Conservation (phyloP, 2,888 invertebrate species). For the Salpingus planirostris region DNA sequence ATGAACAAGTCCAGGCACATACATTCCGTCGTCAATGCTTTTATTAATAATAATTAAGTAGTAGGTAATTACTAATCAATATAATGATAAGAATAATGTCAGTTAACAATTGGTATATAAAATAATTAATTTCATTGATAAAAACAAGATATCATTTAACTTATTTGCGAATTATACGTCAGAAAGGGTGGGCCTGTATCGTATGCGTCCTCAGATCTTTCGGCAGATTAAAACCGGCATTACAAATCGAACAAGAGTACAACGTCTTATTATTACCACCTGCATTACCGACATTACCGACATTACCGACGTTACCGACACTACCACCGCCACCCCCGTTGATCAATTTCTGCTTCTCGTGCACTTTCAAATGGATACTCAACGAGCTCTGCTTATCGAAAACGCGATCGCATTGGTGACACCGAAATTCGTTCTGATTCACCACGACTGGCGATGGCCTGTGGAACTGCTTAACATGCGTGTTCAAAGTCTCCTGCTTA, state of each 20-base stretch:
- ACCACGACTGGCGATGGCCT: conserved; percentile 41
- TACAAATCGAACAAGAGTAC: conserved; percentile 52
- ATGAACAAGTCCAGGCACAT: too few species aligned
- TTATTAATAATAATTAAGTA: too few species aligned
- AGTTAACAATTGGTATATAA: too few species aligned
- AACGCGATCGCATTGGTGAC: conserved; percentile 55
- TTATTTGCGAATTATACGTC: conserved; percentile 18
- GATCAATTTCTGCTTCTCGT: conserved; percentile 43
- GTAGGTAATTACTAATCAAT: too few species aligned
- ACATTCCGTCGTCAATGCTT: too few species aligned
- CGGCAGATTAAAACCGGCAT: conserved; percentile 35
- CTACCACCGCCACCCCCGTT: conserved; percentile 26
- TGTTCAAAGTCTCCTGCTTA: conserved; percentile 52
- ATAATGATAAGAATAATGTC: too few species aligned
- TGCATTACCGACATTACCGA: too few species aligned
- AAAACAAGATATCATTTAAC: too few species aligned
- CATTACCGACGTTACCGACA: too few species aligned
- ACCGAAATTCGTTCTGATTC: conserved; percentile 44
- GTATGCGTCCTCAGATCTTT: conserved; percentile 39
- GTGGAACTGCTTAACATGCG: conserved; percentile 55
- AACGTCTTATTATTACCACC: conserved; percentile 37
- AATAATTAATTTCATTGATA: too few species aligned
- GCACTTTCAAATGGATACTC: conserved; percentile 54
- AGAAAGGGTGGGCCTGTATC: conserved; percentile 37
- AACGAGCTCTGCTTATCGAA: conserved; percentile 55